Base-by-base conservation (phyloP, 1,140 invertebrate genomes). In the Lucilia sericata region DNA sequence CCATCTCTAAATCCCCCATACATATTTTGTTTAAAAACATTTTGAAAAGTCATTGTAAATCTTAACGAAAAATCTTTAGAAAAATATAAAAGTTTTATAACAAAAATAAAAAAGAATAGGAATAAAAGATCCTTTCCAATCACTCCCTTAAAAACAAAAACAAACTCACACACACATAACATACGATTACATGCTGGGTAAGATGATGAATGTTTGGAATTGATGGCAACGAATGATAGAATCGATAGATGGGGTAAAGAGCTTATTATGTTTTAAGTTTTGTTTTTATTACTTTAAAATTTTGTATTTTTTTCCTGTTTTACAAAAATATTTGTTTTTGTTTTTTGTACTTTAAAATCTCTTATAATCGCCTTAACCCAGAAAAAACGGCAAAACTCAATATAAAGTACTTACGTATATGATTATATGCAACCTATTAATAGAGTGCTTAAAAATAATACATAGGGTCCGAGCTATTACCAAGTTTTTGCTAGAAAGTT, bases 1-100 rank as follows among this genome's bases (percentile, higher is more conserved):
- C 55, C 25, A 30, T 30, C 25, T 30, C 3, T 30, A 30, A 30
- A 30, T 5, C 19, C 65, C 65, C n/a, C 65, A 70, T 25, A 4
- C 65, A 10, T 21, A 70, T 10, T 70, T 25, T 10, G n/a, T 70
- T 70, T 70, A 70, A 70, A 30, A 25, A 70, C 65, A 70, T 70
- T 70, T 47, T 80, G 42, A 80, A 80, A 80, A 80, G 76, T 80
- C 76, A 80, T 49, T 80, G 76, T 80, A 80, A 80, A 80, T 80
- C 76, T 49, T 49, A 14, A 80, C 47, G 21, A 70, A 80, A 80
- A 80, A 51, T 51, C 76, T 80, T 21, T 49, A 49, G 25, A 80
- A 80, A 78, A 80, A 80, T 49, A 80, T 60, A 80, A 80, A 80
- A 80, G 17, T 49, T 80, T 80, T 49, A 10, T 25, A 19, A 19